phyloP scores from a whole-genome alignment of 2,888 invertebrate species.

The Seira sanloemensis region DNA sequence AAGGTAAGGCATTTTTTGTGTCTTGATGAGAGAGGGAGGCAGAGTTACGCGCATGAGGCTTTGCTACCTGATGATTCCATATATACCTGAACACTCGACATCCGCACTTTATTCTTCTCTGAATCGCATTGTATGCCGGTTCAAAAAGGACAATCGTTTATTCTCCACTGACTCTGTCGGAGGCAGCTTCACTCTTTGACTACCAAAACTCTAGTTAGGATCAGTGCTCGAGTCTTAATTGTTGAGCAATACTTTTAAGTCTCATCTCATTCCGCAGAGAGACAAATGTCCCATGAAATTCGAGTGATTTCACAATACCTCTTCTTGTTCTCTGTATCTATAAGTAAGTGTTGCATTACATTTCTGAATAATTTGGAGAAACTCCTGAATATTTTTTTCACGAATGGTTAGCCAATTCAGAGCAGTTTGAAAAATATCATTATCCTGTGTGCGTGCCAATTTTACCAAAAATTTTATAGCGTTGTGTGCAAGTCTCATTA shows the following conservation, averaged over 20 bases:
- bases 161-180: slow-evolving; percentile 55
- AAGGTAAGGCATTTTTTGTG: not conserved
- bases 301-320: not conserved
- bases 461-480: too few species aligned
- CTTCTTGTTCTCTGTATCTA: not conserved
- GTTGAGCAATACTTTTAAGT: slow-evolving; percentile 11
- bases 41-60: slow-evolving; percentile 35
- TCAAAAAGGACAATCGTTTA: slow-evolving; percentile 53
- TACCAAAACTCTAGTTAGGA: not conserved
- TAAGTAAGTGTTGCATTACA: not conserved
- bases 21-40: slow-evolving; percentile 5
- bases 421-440: too few species aligned
- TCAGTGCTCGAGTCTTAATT: not conserved
- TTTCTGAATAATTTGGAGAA: too few species aligned
- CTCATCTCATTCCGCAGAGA: not conserved
- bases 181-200: slow-evolving; percentile 54
- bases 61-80: slow-evolving; percentile 58
- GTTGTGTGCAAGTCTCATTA: too few species aligned
- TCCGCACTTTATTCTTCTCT: slow-evolving; percentile 65
- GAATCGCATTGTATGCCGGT: slow-evolving; percentile 65
- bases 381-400: too few species aligned
- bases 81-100: slow-evolving; percentile 63
- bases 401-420: too few species aligned
- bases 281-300: not conserved
- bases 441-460: too few species aligned